Evolutionary conservation across 2,113 vertebrate genomes (phyloP), one percentile per base, ranked within the genome.

Genomic region (Phalacrocorax brasilianus): DNA sequence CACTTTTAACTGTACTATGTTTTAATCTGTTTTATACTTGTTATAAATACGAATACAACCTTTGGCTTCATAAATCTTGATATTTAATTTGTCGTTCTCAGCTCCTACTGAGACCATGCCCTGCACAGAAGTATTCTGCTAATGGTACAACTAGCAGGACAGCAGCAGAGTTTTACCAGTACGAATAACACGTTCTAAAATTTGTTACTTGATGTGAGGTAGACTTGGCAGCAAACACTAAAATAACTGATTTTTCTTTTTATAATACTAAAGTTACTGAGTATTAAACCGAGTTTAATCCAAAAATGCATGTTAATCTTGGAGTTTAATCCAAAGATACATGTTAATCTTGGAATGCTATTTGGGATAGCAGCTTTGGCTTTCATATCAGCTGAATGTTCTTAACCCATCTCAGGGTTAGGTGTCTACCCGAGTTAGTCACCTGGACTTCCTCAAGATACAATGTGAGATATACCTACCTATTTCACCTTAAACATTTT

Each of bases 331-430:
- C 3, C 4, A 53, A 85, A 63, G 33, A 8, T 52, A 8, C 2
- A 0, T 4, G 10, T n/a, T 56, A 40, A 17, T 58, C 12, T 40
- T 73, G 16, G 23, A 55, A 52, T 50, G 30, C 4, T 44, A 1
- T 27, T 73, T 81, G 3, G n/a, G 5, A 17, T 4, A 38, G 16
- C 11, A 76, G 28, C 27, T 52, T 74, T 89, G 56, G 7, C 18
- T 66, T 27, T 45, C 7, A 5, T 62, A 87, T 85, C 62, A 63
- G 32, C 27, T 56, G 73, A 22, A 45, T 4, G 11, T 13, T 45
- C 61, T 70, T 71, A 12, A 27, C 11, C 15, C 30, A 23, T 6
- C 55, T 49, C 47, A 81, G 50, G 33, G 27, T 42, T 26, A 70
- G 53, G 26, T 22, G 12, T 49, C 11, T 6, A 2, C 40, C 13